A percentile compares a stretch with the other conserved stretches of the same genome.
Evolutionary conservation across 2,113 vertebrate species (phyloP).

Genomic region (Cichladusa arquata): DNA sequence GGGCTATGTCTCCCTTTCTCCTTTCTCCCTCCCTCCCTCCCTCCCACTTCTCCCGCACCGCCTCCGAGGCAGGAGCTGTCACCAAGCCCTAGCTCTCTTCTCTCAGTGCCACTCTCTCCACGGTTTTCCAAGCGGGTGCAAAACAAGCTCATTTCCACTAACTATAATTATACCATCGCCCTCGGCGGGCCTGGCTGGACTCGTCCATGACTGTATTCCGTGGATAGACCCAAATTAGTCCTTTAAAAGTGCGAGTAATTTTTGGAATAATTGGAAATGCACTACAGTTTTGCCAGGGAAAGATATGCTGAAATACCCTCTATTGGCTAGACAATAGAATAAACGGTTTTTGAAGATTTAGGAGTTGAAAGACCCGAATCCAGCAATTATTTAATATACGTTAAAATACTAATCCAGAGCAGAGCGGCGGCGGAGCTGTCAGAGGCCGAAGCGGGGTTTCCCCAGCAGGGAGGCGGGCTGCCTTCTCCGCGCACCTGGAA

Average conservation of each 20-base stretch:
- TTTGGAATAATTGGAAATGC: not conserved
- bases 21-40: not conserved
- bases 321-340: conserved; percentile 13
- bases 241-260: conserved; percentile 19
- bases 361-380: not conserved
- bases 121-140: not conserved
- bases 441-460: not conserved
- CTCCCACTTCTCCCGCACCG: not conserved
- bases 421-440: not conserved
- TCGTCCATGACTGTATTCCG: not conserved
- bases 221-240: not conserved
- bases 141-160: conserved; percentile 49
- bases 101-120: conserved; percentile 8
- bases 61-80: not conserved
- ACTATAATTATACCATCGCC: conserved; percentile 17
- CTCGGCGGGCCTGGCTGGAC: conserved; percentile 31
- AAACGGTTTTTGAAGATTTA: not conserved
- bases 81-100: not conserved
- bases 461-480: not conserved
- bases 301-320: conserved; percentile 46
- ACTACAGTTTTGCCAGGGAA: not conserved
- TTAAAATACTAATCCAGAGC: not conserved
- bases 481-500: not conserved
- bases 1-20: not conserved
- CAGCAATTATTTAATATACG: conserved; percentile 34